Evolutionary conservation across 2,888 invertebrate species (phyloP).

Genomic region (Mesopsocus fuscifrons): DNA sequence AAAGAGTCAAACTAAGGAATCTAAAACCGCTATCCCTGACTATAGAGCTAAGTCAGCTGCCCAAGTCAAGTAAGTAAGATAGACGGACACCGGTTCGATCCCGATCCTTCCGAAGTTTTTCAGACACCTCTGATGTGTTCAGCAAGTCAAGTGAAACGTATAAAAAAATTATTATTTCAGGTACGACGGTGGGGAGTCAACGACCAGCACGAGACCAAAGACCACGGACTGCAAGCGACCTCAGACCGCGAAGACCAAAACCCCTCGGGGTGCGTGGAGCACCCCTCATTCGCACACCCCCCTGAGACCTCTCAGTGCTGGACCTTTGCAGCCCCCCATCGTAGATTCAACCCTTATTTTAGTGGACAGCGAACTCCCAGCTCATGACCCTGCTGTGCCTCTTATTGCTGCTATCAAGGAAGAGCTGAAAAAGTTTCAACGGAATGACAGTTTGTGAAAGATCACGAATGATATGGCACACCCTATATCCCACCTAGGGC

Average conservation of each 20-base stretch:
- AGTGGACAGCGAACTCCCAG: conserved; percentile 35
- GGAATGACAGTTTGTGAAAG: no score
- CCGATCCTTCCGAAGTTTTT: no score
- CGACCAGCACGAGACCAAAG: conserved; percentile 8
- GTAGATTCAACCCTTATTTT: conserved; percentile 32
- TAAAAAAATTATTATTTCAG: no score
- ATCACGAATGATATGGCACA: no score
- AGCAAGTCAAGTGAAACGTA: no score
- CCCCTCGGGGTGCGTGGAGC: conserved; percentile 4
- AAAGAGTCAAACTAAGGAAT: no score
- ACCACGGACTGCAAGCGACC: conserved; percentile 5
- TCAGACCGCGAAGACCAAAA: conserved; percentile 2
- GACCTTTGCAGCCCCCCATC: conserved; percentile 33
- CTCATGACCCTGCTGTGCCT: conserved; percentile 57
- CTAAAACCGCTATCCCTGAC: neutral
- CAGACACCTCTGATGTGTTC: no score
- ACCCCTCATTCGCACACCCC: conserved; percentile 13
- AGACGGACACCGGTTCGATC: no score
- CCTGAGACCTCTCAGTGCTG: conserved; percentile 41
- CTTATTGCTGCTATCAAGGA: conserved; percentile 69
- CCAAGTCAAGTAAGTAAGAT: conserved; percentile 15
- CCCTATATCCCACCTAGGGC: no score
- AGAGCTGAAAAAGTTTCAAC: conserved; percentile 29
- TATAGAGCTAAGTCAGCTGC: conserved; percentile 17
- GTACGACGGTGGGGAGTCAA: no score